Evolutionary conservation across 2,113 vertebrate genomes (phyloP).

Genomic region (Antigone vipio): DNA sequence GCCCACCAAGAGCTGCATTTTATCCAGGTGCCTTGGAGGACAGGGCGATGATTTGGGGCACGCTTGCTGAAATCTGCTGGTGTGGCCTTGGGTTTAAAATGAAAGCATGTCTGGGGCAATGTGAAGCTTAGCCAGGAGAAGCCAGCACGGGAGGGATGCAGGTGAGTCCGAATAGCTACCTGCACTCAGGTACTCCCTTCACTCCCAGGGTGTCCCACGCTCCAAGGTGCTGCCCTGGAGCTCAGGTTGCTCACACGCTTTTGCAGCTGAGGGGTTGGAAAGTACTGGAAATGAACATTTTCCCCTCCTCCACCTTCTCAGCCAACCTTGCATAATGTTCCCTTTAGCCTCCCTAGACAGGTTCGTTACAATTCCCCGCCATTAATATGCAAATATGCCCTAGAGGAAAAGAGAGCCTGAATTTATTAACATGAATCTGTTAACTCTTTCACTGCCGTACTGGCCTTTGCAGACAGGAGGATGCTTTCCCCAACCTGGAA

Average conservation of each 20-base stretch:
- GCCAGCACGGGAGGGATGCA: background rate
- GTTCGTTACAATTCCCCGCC: slow-evolving; percentile 30
- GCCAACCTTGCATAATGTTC: slow-evolving; percentile 38
- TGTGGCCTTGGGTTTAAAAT: background rate
- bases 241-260: background rate
- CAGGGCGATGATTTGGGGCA: background rate
- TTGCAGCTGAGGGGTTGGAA: background rate
- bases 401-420: slow-evolving; percentile 35
- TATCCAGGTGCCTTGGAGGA: background rate
- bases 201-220: background rate
- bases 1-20: background rate
- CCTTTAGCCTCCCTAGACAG: slow-evolving; percentile 42
- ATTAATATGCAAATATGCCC: slow-evolving; percentile 59
- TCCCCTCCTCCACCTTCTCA: slow-evolving; percentile 26
- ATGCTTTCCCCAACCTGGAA: background rate
- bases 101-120: background rate
- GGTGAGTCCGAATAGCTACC: accelerated
- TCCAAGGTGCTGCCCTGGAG: background rate
- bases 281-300: background rate
- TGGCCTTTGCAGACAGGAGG: background rate
- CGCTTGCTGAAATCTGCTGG: background rate
- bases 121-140: background rate
- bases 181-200: background rate
- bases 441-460: background rate
- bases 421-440: slow-evolving; percentile 45